A percentile compares a stretch with the other conserved stretches of the same genome.
These are phyloP conservation scores for Clarias batrachus DNA, from an alignment of 2,113 vertebrate species.

Conservation along the genomic window DNA sequence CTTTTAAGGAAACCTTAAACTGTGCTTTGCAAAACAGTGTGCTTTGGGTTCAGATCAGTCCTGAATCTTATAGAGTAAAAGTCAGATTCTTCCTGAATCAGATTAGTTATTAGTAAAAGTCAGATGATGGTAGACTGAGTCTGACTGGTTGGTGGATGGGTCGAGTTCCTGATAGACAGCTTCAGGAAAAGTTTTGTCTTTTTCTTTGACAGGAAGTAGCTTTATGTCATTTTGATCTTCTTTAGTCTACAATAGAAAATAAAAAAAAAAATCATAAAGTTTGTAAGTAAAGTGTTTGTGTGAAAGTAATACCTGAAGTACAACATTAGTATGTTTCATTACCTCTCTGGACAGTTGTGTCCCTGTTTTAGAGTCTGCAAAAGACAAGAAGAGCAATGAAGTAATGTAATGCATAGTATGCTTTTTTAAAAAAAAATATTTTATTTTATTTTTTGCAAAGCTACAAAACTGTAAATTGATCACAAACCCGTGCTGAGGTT, in stretches of 20 bases:
- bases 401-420: background rate
- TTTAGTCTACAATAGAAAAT: background rate
- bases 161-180: background rate
- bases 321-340: background rate
- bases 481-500: no score
- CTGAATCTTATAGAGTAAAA: no score
- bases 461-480: no score
- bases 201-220: background rate
- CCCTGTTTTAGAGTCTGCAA: background rate
- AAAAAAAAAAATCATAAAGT: background rate
- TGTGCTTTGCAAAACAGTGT: no score
- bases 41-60: no score
- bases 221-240: background rate
- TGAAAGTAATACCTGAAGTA: background rate
- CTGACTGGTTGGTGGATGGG: background rate
- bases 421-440: no score
- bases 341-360: background rate
- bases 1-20: no score
- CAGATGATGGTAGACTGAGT: background rate
- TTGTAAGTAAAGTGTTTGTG: background rate
- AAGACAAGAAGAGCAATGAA: background rate
- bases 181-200: background rate
- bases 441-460: no score
- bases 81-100: no score
- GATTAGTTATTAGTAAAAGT: background rate